These are phyloP conservation scores for Epicauta chinensis DNA, from an alignment of 1,140 invertebrate genomes.

Conservation along the genomic window DNA sequence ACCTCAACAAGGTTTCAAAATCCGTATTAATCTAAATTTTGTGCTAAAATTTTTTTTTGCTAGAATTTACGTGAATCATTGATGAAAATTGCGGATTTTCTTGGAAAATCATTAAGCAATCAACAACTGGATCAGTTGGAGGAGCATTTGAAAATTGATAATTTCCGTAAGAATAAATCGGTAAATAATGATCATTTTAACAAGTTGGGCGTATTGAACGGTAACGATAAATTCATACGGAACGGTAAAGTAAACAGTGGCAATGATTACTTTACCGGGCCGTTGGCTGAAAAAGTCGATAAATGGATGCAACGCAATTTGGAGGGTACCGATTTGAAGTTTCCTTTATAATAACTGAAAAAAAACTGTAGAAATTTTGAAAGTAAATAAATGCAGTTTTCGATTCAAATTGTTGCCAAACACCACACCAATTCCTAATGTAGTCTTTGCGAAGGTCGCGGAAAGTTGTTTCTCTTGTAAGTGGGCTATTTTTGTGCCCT, in stretches of 20 bases:
- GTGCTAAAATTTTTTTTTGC: neutral
- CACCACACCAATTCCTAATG: too few relatives aligned
- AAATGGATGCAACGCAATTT: conserved; percentile 58
- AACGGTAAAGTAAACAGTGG: conserved; percentile 58
- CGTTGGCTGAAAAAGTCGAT: conserved; percentile 52
- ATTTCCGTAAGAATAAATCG: conserved; percentile 65
- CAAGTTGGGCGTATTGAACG: conserved; percentile 46
- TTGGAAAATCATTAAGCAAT: conserved; percentile 49
- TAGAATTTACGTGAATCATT: conserved; percentile 30
- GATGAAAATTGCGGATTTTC: conserved; percentile 51
- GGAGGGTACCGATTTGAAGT: conserved; percentile 49
- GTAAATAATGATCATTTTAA: conserved; percentile 59
- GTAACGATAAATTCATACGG: conserved; percentile 53
- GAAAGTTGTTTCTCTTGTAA: too few relatives aligned
- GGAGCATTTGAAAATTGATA: conserved; percentile 63
- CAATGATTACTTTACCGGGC: conserved; percentile 55
- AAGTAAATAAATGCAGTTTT: too few relatives aligned
- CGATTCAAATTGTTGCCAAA: too few relatives aligned
- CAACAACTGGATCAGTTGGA: conserved; percentile 50
- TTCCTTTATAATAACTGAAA: conserved; percentile 44
- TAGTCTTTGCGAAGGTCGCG: too few relatives aligned
- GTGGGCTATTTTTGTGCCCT: too few relatives aligned
- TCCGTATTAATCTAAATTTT: neutral
- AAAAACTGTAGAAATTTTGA: too few relatives aligned
- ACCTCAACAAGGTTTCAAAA: conserved; percentile 45